Percentiles rank a stretch among this genome's conserved stretches.
Conservation (phyloP, 2,888 invertebrate species). For the Helleia helle region DNA sequence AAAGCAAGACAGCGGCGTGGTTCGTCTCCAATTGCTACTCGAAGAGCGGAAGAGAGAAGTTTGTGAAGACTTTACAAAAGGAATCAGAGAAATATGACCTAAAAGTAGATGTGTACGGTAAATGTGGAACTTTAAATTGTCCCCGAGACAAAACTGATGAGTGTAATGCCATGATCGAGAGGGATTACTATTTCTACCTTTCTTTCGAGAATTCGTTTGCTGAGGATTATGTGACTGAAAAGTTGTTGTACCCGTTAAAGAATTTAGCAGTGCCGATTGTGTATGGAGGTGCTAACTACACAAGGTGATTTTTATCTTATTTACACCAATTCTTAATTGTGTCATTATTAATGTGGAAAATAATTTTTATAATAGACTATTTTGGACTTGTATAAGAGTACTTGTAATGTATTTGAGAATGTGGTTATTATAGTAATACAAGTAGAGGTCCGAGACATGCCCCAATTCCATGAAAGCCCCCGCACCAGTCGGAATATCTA, state of each 20-base stretch:
- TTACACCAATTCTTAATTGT: background rate
- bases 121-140: conserved; percentile 28
- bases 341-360: background rate
- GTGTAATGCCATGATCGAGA: conserved; percentile 32
- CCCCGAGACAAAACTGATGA: conserved; percentile 23
- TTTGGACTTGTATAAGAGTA: background rate
- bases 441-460: too few relatives aligned
- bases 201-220: conserved; percentile 47
- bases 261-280: conserved; percentile 44
- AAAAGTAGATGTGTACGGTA: conserved; percentile 35
- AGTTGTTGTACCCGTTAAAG: conserved; percentile 35
- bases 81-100: conserved; percentile 30
- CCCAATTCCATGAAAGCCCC: too few relatives aligned
- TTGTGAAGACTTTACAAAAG: conserved; percentile 26
- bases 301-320: conserved; percentile 32
- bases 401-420: background rate
- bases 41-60: conserved; percentile 27
- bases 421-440: background rate
- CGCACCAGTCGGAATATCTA: too few relatives aligned
- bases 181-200: conserved; percentile 44
- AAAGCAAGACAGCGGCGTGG: conserved; percentile 36
- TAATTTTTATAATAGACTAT: background rate
- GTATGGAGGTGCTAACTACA: conserved; percentile 48
- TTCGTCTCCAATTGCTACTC: conserved; percentile 42
- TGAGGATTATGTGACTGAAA: conserved; percentile 49